A percentile compares a stretch with the other conserved stretches of the same genome.
phyloP scores from a whole-genome alignment of 1,140 invertebrate genomes.

The Saccostrea glomerata region DNA sequence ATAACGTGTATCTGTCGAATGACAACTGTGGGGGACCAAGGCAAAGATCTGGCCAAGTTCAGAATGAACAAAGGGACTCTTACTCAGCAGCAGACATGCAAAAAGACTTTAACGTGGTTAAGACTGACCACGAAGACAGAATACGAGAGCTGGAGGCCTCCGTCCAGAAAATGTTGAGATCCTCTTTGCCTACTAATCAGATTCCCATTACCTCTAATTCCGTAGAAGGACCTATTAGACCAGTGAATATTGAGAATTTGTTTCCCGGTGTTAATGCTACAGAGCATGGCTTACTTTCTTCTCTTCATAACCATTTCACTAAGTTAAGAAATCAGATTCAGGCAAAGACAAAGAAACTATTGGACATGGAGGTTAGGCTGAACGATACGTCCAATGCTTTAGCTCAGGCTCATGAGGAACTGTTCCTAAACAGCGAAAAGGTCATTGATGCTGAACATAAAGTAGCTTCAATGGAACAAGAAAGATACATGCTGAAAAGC shows the following conservation, averaged over 20 bases:
- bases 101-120: slow-evolving; percentile 58
- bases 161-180: slow-evolving; percentile 54
- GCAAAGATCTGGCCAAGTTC: background rate
- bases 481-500: slow-evolving; percentile 68
- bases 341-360: slow-evolving; percentile 56
- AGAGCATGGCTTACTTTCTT: slow-evolving; percentile 34
- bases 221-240: background rate
- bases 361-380: slow-evolving; percentile 59
- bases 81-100: slow-evolving; percentile 57
- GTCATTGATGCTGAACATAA: slow-evolving; percentile 65
- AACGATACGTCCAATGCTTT: slow-evolving; percentile 62
- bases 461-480: slow-evolving; percentile 58
- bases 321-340: slow-evolving; percentile 57
- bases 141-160: slow-evolving; percentile 63
- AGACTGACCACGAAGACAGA: slow-evolving; percentile 63
- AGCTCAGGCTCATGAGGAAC: slow-evolving; percentile 59
- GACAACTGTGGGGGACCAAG: slow-evolving; percentile 18
- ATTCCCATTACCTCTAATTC: background rate
- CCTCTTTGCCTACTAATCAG: slow-evolving; percentile 30
- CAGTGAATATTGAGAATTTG: background rate
- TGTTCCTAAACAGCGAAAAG: slow-evolving; percentile 61
- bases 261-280: background rate
- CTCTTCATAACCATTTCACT: slow-evolving; percentile 64
- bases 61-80: slow-evolving; percentile 57
- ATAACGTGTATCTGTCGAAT: slow-evolving; percentile 52